Evolutionary conservation across 2,113 vertebrate genomes (phyloP).

Genomic region (Litocranius walleri): DNA sequence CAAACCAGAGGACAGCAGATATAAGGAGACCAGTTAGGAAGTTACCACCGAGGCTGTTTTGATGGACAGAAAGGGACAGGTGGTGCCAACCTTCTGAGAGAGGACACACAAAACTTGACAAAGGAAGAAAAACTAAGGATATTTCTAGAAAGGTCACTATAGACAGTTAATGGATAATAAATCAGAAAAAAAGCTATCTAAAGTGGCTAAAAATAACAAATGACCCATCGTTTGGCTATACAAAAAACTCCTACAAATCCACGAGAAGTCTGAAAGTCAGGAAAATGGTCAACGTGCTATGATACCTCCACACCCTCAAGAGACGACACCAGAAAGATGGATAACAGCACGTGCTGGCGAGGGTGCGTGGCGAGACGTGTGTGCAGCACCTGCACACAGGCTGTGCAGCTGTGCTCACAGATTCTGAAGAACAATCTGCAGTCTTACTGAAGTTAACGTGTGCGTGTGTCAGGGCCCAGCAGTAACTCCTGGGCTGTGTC

Average conservation of each 20-base stretch:
- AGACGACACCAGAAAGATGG: background rate
- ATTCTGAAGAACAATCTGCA: background rate
- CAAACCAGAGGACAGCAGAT: background rate
- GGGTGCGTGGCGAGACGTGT: background rate
- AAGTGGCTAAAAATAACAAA: background rate
- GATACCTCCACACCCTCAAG: background rate
- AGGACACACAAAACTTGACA: background rate
- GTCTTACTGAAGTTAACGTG: background rate
- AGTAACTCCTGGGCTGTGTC: background rate
- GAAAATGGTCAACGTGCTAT: background rate
- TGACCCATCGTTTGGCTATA: background rate
- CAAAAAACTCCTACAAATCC: background rate
- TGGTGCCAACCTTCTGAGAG: background rate
- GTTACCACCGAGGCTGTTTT: background rate
- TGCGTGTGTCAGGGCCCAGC: background rate
- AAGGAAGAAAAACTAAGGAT: background rate
- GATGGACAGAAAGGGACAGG: background rate
- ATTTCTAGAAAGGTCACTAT: background rate
- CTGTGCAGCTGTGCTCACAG: background rate
- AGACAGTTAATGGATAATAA: background rate
- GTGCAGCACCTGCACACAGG: background rate
- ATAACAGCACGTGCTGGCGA: background rate
- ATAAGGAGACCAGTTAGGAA: background rate
- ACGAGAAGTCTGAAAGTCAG: background rate
- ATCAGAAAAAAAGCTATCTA: background rate